Evolutionary conservation across 1,140 invertebrate species (phyloP).

Genomic region (Steinernema feltiae): DNA sequence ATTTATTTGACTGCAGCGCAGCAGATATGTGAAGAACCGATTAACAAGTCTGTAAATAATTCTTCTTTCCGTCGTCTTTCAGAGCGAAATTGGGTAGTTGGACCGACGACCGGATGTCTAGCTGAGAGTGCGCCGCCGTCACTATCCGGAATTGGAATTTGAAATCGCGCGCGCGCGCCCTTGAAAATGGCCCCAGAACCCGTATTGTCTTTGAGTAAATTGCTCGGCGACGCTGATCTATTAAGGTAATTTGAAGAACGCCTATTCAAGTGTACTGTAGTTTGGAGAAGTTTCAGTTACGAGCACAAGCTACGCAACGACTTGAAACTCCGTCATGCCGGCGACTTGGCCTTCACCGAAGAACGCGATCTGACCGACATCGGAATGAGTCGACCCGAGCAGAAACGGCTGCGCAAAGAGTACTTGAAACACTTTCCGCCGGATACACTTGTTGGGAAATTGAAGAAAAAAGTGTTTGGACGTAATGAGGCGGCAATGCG

Average conservation of each 20-base stretch:
- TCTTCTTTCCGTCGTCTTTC: too few relatives aligned
- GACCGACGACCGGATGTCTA: neutral
- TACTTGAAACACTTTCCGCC: conserved; percentile 82
- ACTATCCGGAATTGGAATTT: neutral
- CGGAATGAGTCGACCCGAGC: conserved; percentile 90
- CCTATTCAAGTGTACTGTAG: too few relatives aligned
- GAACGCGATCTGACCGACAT: conserved; percentile 83
- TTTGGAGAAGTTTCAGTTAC: conserved; percentile 53
- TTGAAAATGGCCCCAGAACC: conserved; percentile 1
- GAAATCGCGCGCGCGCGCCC: too few relatives aligned
- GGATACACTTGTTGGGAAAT: conserved; percentile 82
- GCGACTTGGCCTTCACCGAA: conserved; percentile 90
- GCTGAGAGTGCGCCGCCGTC: neutral
- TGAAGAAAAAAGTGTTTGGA: conserved; percentile 63
- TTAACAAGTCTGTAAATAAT: neutral
- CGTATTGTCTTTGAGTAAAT: neutral
- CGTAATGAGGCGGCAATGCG: conserved; percentile 52
- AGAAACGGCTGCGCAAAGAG: conserved; percentile 81
- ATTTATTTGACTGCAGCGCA: too few relatives aligned
- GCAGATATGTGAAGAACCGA: too few relatives aligned
- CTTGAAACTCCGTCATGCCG: conserved; percentile 67
- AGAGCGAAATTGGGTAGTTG: conserved; percentile 5
- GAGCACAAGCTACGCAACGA: conserved; percentile 48
- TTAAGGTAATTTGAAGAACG: neutral
- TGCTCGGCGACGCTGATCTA: neutral